Conservation (phyloP, 2,797 vertebrate species). For the Rhincodon typus region DNA sequence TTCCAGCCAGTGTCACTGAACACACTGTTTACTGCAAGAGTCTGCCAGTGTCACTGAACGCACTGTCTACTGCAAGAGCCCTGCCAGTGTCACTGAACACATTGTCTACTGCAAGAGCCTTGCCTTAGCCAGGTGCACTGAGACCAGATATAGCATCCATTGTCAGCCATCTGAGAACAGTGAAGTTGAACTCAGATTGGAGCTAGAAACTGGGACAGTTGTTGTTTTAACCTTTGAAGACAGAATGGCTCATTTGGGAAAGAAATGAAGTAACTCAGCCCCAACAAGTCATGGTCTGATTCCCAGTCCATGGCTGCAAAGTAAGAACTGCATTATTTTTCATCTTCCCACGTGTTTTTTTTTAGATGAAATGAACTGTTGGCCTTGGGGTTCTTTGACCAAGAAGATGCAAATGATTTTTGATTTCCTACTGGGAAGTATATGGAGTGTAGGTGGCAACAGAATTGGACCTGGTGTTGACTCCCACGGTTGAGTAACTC, state of each 20-base stretch:
- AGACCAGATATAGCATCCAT: not conserved
- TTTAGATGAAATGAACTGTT: not conserved
- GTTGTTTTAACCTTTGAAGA: not conserved
- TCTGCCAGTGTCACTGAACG: too few species aligned
- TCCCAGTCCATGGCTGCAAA: not conserved
- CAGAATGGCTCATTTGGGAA: not conserved
- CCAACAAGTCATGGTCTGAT: not conserved
- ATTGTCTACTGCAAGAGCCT: not conserved
- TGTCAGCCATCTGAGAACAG: not conserved
- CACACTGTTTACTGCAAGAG: too few species aligned
- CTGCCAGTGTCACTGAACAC: too few species aligned
- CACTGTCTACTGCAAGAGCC: too few species aligned
- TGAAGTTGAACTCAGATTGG: not conserved
- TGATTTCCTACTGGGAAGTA: not conserved
- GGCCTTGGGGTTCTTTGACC: not conserved
- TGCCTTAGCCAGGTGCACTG: not conserved
- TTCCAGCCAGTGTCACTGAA: not conserved
- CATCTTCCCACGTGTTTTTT: not conserved
- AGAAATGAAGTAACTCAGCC: not conserved
- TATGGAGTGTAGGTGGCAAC: not conserved
- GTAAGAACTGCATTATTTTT: not conserved
- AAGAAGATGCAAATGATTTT: not conserved
- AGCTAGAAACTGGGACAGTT: not conserved
- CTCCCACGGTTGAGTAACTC: not conserved
- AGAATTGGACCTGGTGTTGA: not conserved